phyloP scores from a whole-genome alignment of 2,113 vertebrate species.

The Aviceda subcristata region DNA sequence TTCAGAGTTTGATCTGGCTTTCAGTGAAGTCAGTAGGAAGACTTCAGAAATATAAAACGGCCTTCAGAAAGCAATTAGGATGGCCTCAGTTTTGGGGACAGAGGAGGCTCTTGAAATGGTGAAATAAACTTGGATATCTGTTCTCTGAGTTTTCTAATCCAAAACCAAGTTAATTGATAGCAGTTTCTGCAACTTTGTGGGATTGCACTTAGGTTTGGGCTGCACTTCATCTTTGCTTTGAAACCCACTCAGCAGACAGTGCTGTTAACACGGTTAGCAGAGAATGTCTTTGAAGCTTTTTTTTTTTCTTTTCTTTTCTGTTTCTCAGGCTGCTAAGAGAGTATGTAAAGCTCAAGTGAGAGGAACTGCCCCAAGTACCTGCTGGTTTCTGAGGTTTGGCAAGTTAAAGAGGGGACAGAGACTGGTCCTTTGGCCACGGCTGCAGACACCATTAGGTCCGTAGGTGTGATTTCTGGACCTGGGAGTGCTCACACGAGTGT shows the following conservation, averaged over 20 bases:
- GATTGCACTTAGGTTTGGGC: not conserved
- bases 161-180: not conserved
- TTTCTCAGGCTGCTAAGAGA: not conserved
- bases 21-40: not conserved
- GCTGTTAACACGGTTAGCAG: not conserved
- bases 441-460: not conserved
- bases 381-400: not conserved
- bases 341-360: not conserved
- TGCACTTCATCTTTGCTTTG: not conserved
- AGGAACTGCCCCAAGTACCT: not conserved
- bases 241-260: not conserved
- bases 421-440: not conserved
- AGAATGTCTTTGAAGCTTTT: not conserved
- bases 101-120: not conserved
- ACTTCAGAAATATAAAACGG: not conserved
- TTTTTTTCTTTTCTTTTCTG: not conserved
- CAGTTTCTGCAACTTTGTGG: not conserved
- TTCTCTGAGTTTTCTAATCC: not conserved
- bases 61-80: not conserved
- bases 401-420: not conserved
- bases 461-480: not conserved
- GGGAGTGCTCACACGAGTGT: not conserved
- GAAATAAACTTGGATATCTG: not conserved
- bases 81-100: not conserved
- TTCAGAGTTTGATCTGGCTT: not conserved